Conservation (phyloP, 2,888 invertebrate species). For the Tridacna gigas region DNA sequence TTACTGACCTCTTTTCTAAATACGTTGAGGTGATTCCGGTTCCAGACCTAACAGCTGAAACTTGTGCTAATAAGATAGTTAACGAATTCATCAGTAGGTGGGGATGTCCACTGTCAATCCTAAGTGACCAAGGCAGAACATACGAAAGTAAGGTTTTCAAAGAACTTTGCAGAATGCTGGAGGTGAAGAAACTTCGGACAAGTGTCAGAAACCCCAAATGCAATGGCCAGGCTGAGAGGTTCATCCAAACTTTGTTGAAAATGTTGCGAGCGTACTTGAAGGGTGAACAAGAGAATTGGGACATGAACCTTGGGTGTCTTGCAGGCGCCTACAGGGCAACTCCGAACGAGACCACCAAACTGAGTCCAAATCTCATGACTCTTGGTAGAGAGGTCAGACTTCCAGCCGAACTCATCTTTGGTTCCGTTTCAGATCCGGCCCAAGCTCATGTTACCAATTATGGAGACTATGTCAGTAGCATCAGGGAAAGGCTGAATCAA, state of each 20-base stretch:
- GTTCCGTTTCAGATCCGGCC: too few relatives aligned
- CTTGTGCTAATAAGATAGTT: not conserved
- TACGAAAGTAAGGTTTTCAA: slow-evolving; percentile 38
- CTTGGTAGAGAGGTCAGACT: too few relatives aligned
- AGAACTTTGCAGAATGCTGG: slow-evolving; percentile 23
- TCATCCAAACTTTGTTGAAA: slow-evolving; percentile 2
- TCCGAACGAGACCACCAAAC: too few relatives aligned
- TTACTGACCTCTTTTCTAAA: slow-evolving; percentile 15
- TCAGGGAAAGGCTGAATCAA: too few relatives aligned
- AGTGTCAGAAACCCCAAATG: slow-evolving; percentile 36
- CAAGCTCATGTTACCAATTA: too few relatives aligned
- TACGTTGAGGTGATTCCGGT: slow-evolving; percentile 2
- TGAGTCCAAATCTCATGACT: too few relatives aligned
- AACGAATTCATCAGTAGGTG: not conserved
- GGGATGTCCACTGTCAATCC: not conserved
- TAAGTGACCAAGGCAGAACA: slow-evolving; percentile 8
- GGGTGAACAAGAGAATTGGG: too few relatives aligned
- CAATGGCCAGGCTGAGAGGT: not conserved
- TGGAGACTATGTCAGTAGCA: too few relatives aligned
- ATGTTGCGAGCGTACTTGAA: too few relatives aligned
- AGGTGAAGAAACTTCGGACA: slow-evolving; percentile 44
- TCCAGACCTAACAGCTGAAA: not conserved
- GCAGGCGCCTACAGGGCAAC: too few relatives aligned
- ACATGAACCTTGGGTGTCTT: too few relatives aligned
- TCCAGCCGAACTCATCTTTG: too few relatives aligned